Base-by-base conservation (phyloP, 2,797 vertebrate genomes). In the Sebastes alutus region DNA sequence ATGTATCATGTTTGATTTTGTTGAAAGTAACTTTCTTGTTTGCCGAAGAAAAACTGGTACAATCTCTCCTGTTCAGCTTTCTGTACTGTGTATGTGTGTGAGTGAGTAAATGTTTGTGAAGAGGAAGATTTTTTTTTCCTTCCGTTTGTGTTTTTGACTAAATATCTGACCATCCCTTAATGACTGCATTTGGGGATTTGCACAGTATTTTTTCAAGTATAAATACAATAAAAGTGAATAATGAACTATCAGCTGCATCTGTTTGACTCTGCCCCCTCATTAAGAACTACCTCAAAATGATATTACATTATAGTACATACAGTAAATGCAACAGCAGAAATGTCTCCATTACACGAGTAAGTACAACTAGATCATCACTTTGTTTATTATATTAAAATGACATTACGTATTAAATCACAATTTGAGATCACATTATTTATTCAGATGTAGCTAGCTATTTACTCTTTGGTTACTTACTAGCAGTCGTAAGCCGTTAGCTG, bases 171-270 rank as follows among this genome's bases (percentile, higher is more conserved):
- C 80, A 32, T 88, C 75, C 59, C 59, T 64, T 13, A 3, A 59
- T 10, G 12, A 27, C 46, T 75, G 64, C 32, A 3, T 62, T 35
- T 35, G 25, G 83, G 76, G 73, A 83, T 80, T 87, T 90, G 83
- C 78, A 87, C 87, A 68, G 68, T 67, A 33, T 74, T 66, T 72
- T 29, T 68, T 72, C 25, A 30, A 61, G 38, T 72, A 25, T 23
- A 52, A 69, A 78, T 66, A 56, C 63, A 88, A 82, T 87, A 83
- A 82, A 90, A 56, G 5, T 58, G 29, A 74, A 32, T 14, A 30
- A 55, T 74, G 23, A 65, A n/a, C 14, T 10, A 23, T 25, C 22
- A 5, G 64, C 54, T 22, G 11, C 14, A 8, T n/a, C 6, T 23
- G 20, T 59, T 3, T 72, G n/a, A 18, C 32, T 52, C 52, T 23